phyloP scores from a whole-genome alignment of 2,888 invertebrate genomes.

The Drosophila neonasuta region DNA sequence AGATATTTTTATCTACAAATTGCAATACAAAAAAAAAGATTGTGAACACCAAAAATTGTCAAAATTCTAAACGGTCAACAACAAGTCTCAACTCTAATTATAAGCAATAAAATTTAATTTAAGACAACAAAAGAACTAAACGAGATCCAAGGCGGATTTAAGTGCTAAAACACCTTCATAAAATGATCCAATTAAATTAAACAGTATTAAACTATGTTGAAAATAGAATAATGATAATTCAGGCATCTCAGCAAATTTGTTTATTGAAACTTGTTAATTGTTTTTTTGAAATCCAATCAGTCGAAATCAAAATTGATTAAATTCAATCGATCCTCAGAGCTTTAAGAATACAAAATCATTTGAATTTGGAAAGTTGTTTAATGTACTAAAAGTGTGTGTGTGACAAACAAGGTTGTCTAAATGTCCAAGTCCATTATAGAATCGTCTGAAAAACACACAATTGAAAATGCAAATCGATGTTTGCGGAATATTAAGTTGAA shows the following conservation, averaged over 20 bases:
- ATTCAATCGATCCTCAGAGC: slow-evolving; percentile 27
- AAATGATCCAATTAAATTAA: background rate
- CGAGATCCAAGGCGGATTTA: background rate
- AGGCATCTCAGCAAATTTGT: background rate
- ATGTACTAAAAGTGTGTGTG: background rate
- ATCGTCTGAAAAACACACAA: slow-evolving; percentile 42
- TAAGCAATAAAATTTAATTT: background rate
- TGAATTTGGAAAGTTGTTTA: slow-evolving; percentile 59
- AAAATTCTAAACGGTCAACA: background rate
- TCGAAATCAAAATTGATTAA: slow-evolving; percentile 13
- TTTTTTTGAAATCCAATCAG: slow-evolving; percentile 26
- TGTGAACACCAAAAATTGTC: background rate
- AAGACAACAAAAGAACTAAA: background rate
- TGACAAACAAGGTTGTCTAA: slow-evolving; percentile 28
- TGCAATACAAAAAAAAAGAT: too few species aligned
- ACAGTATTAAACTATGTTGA: background rate
- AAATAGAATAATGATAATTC: background rate
- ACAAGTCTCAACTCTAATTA: background rate
- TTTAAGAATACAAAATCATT: slow-evolving; percentile 17
- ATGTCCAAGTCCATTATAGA: slow-evolving; percentile 36
- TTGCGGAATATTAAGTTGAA: slow-evolving; percentile 15
- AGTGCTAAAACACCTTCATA: background rate
- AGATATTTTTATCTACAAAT: too few species aligned
- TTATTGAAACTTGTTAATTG: slow-evolving; percentile 22
- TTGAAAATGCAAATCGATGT: slow-evolving; percentile 57